Evolutionary conservation across 2,888 invertebrate species (phyloP), one percentile per base, ranked within the genome.

Genomic region (Campoplex capitator): DNA sequence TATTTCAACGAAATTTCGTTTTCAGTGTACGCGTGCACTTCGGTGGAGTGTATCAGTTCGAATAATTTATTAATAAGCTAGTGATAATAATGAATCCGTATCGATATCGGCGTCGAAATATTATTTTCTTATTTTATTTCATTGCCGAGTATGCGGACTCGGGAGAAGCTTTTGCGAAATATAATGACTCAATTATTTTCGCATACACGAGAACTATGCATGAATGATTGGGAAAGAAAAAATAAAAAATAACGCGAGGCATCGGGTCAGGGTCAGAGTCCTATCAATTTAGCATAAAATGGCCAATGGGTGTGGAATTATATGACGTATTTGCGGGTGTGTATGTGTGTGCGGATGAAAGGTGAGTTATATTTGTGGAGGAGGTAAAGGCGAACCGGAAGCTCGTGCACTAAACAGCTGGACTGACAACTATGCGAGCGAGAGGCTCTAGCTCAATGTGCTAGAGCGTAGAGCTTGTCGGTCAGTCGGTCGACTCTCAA

Each of bases 401-500:
- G 74, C 56, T 83, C 75, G 78, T 23, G 70, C 56, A 62, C 79
- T 18, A 56, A 67, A 71, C 83, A 83, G 75, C 83, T 78, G 74
- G 56, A 76, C 83, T 67, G 79, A 70, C 28, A 67, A 74, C 67
- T 51, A 67, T 23, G 23, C 23, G 23, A 23, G 23, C 23, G 70
- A 35, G 62, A 62, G 38, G 48, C 51, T 35, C 58, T 68, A 79
- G 76, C 83, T 71, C 74, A 71, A 67, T 75, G 38, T 73, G 62
- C 51, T 62, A 38, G 18, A 67, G 58, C 58, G 32, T 18, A 62
- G 32, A 70, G 80, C 62, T 83, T 78, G 84, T 82, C 84, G 88
- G 88, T 88, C 84, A 86, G 68, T 84, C 86, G 86, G 84, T 84
- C 82, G 84, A n/a, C 70, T 48, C 67, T 28, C 67, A 32, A 23